Evolutionary conservation across 2,888 invertebrate species (phyloP), one percentile per base, ranked within the genome.

Genomic region (Mesorhabditis sp.): DNA sequence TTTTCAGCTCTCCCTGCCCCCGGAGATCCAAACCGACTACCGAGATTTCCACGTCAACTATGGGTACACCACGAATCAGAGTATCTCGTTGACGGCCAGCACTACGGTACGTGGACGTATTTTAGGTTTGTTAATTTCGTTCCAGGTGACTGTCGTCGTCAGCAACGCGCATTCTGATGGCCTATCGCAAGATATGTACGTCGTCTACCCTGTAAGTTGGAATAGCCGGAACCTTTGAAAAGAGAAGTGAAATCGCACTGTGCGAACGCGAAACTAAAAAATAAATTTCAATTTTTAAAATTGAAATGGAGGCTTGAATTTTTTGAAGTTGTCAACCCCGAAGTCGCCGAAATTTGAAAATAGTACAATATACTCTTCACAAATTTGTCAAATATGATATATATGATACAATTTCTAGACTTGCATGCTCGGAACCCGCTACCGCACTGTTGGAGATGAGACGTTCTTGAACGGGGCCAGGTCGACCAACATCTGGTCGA

Each of bases 81-180:
- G 58, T 50, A 50, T 50, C 58, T 13, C 58, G 58, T 10, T 50
- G 7, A n/a, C n/a, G 7, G 58, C 58, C 2, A n/a, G n/a, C 58
- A 50, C 58, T 13, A 50, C 58, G 58, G 58, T 50, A n/a, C 7
- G 58, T 1, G 7, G 58, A 2, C 7, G 58, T 50, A n/a, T n/a
- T 50, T 10, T 10, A 50, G 58, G 7, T 50, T 10, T 50, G 58
- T 50, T 2, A n/a, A 50, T 10, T n/a, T 50, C 10, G 1, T 50
- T 50, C n/a, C 58, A 50, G 58, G 58, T 50, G 58, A 50, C 58
- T 50, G 58, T 50, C 58, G 58, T 50, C 58, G 58, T 50, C n/a
- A 10, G 58, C 7, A 50, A 50, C n/a, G 58, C 58, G 58, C 58
- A 50, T n/a, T 50, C 58, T 13, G 58, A 50, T 50, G 58, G 58